phyloP scores from a whole-genome alignment of 2,113 vertebrate genomes.

The Pollachius pollachius region DNA sequence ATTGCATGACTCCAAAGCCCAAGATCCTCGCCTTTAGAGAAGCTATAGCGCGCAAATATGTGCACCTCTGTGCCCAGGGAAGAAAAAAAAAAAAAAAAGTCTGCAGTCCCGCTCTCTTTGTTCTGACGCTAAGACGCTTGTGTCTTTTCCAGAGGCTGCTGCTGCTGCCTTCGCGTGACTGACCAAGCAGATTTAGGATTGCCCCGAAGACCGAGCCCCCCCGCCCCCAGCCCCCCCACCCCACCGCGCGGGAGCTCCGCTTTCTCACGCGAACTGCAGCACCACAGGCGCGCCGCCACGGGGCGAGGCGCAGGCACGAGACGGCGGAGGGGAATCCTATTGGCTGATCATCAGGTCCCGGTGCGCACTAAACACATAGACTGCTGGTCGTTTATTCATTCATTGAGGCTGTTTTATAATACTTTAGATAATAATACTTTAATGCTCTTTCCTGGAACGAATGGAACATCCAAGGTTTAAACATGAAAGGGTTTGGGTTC shows the following conservation, averaged over 20 bases:
- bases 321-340: too few relatives aligned
- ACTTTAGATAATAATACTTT: too few relatives aligned
- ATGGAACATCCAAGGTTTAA: too few relatives aligned
- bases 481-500: too few relatives aligned
- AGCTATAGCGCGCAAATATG: constrained; percentile 61
- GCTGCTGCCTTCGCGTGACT: constrained; percentile 78
- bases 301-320: constrained; percentile 31
- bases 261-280: constrained; percentile 75
- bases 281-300: constrained; percentile 47
- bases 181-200: constrained; percentile 77
- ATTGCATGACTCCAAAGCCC: constrained; percentile 74
- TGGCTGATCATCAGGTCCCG: too few relatives aligned
- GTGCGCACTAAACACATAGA: too few relatives aligned
- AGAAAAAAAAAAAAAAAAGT: constrained; percentile 31
- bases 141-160: constrained; percentile 68
- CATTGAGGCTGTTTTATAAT: too few relatives aligned
- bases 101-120: constrained; percentile 63
- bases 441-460: too few relatives aligned
- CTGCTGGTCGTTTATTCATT: too few relatives aligned
- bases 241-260: constrained; percentile 63
- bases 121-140: constrained; percentile 73
- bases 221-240: constrained; percentile 67
- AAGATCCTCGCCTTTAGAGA: constrained; percentile 60
- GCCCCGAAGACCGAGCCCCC: constrained; percentile 66
- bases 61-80: constrained; percentile 61